phyloP scores from a whole-genome alignment of 2,113 vertebrate genomes.

The Corythaeola cristata region DNA sequence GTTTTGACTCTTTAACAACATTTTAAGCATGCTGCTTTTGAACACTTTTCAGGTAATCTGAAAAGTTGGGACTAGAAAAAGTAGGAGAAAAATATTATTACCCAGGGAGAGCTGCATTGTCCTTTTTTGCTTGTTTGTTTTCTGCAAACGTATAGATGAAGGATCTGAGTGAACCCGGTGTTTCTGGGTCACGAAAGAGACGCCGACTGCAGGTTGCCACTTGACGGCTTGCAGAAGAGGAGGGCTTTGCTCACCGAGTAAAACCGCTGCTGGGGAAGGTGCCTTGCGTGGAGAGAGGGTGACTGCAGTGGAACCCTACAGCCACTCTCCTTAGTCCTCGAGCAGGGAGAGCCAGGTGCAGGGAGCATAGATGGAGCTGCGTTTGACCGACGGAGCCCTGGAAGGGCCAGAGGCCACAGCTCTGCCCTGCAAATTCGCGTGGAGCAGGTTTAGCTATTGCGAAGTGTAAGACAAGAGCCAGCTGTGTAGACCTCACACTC shows the following conservation, averaged over 20 bases:
- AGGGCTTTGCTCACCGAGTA: not conserved
- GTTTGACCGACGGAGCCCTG: not conserved
- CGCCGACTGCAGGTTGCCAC: not conserved
- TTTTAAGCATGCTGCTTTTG: not conserved
- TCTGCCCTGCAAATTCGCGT: not conserved
- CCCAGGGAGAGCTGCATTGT: not conserved
- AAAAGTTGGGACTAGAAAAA: not conserved
- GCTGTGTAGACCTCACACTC: not conserved
- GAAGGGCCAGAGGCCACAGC: not conserved
- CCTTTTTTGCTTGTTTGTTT: not conserved
- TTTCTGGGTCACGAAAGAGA: not conserved
- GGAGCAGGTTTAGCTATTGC: not conserved
- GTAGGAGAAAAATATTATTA: not conserved
- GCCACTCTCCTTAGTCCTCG: not conserved
- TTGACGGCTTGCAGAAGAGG: not conserved
- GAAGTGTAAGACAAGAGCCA: not conserved
- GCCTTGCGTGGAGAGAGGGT: fast-evolving
- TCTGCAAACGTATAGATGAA: not conserved
- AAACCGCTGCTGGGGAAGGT: not conserved
- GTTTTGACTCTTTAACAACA: not conserved
- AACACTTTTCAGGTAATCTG: not conserved
- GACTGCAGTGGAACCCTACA: not conserved
- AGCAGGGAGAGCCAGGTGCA: not conserved
- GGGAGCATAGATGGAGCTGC: not conserved
- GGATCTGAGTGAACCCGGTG: not conserved